phyloP scores from a whole-genome alignment of 2,113 vertebrate species.

The Halcyon malimbica region DNA sequence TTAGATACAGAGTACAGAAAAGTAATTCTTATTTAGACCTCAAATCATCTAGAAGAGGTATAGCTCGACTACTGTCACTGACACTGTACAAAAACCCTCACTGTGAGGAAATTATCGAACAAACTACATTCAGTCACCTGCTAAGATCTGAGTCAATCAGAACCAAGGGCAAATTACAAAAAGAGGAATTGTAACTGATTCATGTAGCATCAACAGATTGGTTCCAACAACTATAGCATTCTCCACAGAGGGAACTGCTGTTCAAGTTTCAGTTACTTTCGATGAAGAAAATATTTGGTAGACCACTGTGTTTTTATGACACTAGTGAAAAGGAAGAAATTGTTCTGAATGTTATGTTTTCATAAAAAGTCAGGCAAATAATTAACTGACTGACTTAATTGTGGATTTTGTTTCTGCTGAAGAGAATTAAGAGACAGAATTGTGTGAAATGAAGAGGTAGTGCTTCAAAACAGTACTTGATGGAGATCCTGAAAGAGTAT shows the following conservation, averaged over 20 bases:
- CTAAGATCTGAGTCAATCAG: neutral
- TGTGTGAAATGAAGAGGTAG: neutral
- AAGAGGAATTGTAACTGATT: neutral
- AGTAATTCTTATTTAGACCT: neutral
- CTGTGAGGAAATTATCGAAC: neutral
- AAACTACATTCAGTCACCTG: neutral
- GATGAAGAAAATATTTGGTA: neutral
- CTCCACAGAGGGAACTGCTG: neutral
- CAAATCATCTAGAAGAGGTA: neutral
- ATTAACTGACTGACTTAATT: neutral
- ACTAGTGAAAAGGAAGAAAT: neutral
- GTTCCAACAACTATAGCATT: neutral
- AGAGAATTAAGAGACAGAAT: neutral
- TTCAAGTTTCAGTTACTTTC: neutral
- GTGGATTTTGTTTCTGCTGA: neutral
- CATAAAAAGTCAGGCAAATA: neutral
- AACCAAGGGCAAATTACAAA: neutral
- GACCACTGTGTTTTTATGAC: neutral
- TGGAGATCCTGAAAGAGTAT: neutral
- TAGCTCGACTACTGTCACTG: neutral
- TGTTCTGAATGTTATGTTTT: neutral
- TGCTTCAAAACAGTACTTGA: neutral
- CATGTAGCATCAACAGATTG: neutral
- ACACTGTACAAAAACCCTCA: neutral
- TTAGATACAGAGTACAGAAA: neutral